Conservation (phyloP, 2,888 invertebrate species). For the Chrysolina haemoptera region DNA sequence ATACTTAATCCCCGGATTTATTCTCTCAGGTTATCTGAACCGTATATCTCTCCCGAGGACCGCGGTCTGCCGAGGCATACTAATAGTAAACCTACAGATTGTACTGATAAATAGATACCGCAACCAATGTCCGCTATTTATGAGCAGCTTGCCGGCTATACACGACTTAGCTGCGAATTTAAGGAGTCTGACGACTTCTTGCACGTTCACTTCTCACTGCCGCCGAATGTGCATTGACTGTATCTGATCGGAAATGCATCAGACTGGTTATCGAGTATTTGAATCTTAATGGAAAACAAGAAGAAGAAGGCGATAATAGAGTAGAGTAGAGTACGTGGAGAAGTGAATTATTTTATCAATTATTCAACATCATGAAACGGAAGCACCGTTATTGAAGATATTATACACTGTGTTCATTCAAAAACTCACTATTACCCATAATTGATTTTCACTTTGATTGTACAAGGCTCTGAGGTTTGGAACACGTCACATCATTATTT, state of each 20-base stretch:
- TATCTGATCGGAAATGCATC: neutral
- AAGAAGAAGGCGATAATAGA: no score
- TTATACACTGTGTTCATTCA: no score
- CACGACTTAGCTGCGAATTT: conserved; percentile 3
- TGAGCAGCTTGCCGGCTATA: conserved; percentile 56
- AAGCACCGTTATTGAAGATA: no score
- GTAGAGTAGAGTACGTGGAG: no score
- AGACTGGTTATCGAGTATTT: no score
- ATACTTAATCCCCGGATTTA: conserved; percentile 68
- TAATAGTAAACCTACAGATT: conserved; percentile 70
- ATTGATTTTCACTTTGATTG: no score
- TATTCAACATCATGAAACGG: no score
- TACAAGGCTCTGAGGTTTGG: no score
- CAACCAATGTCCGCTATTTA: conserved; percentile 67
- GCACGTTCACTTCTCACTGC: neutral
- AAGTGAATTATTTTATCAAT: no score
- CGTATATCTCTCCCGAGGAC: conserved; percentile 68
- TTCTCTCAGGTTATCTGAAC: conserved; percentile 69
- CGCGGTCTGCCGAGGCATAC: conserved; percentile 68
- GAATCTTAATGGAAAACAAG: no score
- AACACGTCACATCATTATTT: no score
- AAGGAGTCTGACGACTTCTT: conserved; percentile 4
- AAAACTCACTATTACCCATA: no score
- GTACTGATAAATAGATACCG: conserved; percentile 69
- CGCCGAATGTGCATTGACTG: neutral